Evolutionary conservation across 1,140 invertebrate species (phyloP), one percentile per base, ranked within the genome.

Genomic region (Zeugodacus cucurbitae): DNA sequence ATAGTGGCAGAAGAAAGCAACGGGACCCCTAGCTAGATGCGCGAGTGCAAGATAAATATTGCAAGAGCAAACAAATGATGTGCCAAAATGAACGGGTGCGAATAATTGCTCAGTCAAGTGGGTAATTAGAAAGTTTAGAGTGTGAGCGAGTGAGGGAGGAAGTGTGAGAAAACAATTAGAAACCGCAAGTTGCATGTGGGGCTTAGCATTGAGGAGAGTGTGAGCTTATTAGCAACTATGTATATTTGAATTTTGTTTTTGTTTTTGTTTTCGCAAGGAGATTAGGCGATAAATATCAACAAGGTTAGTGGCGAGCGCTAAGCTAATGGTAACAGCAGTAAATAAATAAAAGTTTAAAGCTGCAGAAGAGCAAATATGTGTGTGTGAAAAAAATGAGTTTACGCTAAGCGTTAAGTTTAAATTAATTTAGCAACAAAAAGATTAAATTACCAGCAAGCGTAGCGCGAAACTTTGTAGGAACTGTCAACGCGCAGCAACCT

Each of bases 101-200:
- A 82, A 44, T 82, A 48, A 44, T 82, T 82, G 74, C 41, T 82
- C 74, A 82, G 74, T 82, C 41, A 82, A 82, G 74, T 54, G 74
- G 41, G 74, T 82, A 82, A 82, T 82, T 82, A 82, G 74, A 82
- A 82, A 82, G 37, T 48, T 82, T 82, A 7, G n/a, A 62, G 5
- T 26, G 10, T 3, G n/a, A 62, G 58, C 2, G 10, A 26, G n/a
- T 8, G 10, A n/a, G n/a, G 0, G n/a, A 26, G n/a, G n/a, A 6
- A 59, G n/a, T n/a, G 2, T 4, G 1, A 82, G 20, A 54, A n/a
- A 82, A 74, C 26, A 82, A 22, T 29, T 82, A n/a, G 20, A 82
- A 82, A 82, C 74, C 74, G 74, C 74, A 82, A 82, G n/a, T 7
- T 22, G 67, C 5, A 22, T 22, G 37, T 6, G 34, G 29, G 41